A percentile compares a stretch with the other conserved stretches of the same genome.
These are phyloP conservation scores for Panthera uncia DNA, from an alignment of 2,113 vertebrate genomes.

Conservation along the genomic window DNA sequence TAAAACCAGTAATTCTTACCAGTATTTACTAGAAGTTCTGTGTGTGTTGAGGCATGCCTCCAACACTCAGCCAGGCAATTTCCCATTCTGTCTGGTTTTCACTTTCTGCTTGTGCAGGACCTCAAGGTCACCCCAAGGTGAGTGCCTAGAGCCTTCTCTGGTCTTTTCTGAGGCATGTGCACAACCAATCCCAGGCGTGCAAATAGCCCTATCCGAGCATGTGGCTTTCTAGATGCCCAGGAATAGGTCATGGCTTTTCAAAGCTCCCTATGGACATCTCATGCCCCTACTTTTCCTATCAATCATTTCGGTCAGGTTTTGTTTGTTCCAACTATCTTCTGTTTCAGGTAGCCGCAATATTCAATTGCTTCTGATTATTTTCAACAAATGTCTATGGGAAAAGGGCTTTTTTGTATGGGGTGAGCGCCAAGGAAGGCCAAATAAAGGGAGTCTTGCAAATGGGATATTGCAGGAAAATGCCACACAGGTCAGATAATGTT, in stretches of 20 bases:
- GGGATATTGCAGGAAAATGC: neutral
- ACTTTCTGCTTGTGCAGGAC: neutral
- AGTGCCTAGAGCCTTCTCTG: neutral
- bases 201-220: accelerated
- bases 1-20: neutral
- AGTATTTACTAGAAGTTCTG: neutral
- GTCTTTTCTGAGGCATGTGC: neutral
- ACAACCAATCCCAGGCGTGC: neutral
- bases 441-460: neutral
- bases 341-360: neutral
- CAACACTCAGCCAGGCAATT: neutral
- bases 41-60: neutral
- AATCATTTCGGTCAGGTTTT: neutral
- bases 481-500: neutral
- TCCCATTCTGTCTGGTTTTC: neutral
- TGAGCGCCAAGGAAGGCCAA: neutral
- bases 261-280: neutral
- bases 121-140: neutral
- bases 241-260: neutral
- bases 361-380: neutral
- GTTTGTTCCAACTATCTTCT: neutral
- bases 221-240: neutral
- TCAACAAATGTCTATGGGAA: neutral
- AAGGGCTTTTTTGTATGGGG: neutral
- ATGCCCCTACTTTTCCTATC: neutral